These are phyloP conservation scores for Heterocephalus glaber DNA, from an alignment of 2,113 vertebrate species.

Conservation along the genomic window DNA sequence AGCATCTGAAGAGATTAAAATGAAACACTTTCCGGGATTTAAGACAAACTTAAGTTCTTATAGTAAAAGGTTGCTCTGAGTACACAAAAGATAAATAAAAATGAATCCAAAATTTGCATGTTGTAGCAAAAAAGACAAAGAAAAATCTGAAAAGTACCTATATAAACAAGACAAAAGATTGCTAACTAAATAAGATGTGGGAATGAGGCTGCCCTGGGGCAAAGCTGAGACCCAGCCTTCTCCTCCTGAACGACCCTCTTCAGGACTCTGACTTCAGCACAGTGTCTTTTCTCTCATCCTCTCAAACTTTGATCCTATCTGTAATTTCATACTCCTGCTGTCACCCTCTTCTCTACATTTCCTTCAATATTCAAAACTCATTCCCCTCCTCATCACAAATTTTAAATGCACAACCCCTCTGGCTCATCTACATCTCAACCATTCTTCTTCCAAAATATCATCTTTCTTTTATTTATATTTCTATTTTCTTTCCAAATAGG, in stretches of 20 bases:
- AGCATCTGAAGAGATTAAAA: neutral
- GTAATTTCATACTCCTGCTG: neutral
- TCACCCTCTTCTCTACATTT: neutral
- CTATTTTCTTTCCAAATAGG: constrained; percentile 36
- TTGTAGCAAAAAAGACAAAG: neutral
- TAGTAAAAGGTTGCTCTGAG: constrained; percentile 1
- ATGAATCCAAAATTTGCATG: neutral
- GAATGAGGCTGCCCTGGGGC: too few relatives aligned
- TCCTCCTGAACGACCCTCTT: neutral
- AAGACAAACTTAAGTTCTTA: neutral
- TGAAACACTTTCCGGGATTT: neutral
- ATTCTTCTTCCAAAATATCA: neutral
- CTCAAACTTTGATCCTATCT: neutral
- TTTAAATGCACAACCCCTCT: neutral
- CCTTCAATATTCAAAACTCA: constrained; percentile 23
- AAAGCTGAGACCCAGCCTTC: neutral
- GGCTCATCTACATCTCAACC: neutral
- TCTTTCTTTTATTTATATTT: neutral
- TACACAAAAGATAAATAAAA: neutral
- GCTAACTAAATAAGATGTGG: neutral
- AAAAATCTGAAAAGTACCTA: neutral
- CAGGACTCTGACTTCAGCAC: neutral
- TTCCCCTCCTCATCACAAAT: neutral
- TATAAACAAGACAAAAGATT: neutral
- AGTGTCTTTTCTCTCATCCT: neutral